Base-by-base conservation (phyloP, 1,140 invertebrate genomes). In the Vollenhovia emeryi region DNA sequence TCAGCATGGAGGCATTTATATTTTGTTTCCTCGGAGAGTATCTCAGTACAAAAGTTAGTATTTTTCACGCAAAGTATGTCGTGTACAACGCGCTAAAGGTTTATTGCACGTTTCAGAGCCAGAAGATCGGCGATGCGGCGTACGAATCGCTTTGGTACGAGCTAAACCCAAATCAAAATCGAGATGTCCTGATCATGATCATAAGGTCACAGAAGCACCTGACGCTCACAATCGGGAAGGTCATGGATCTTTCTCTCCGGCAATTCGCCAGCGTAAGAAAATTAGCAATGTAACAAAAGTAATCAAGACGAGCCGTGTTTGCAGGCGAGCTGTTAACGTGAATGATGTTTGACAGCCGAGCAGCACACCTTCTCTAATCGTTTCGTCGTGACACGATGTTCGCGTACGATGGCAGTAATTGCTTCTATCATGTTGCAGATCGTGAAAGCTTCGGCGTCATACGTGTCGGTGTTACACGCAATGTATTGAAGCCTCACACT, bases 361-460 rank as follows among this genome's bases (percentile, higher is more conserved):
- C 5, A 21, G n/a, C n/a, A n/a, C n/a, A 43, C 55, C 7, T 60
- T 76, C 43, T 40, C 3, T 30, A 59, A 11, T 62, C 33, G 24
- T 15, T 36, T 57, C 18, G 48, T 40, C 30, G 30, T 7, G 43
- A 13, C 40, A 82, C 9, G 21, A 79, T 15, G 18, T 40, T 68
- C 9, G 15, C n/a, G 43, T 18, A 52, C 8, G 33, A 45, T n/a
- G n/a, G 21, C 13, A 33, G 59, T 75, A 78, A 68, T 62, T 74
- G 45, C 21, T 50, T 64, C 21, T 78, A 40, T 62, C 55, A 78
- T 52, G 30, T 88, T 88, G 9, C 60, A 88, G 86, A 50, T 88
- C 11, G 5, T 88, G 43, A 88, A 74, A 55, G 66, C 66, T 24
- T 88, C 87, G 21, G 86, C 66, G 9, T 88, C 87, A 24, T 88